phyloP scores from a whole-genome alignment of 2,888 invertebrate species.

The Subacronicta megacephala region DNA sequence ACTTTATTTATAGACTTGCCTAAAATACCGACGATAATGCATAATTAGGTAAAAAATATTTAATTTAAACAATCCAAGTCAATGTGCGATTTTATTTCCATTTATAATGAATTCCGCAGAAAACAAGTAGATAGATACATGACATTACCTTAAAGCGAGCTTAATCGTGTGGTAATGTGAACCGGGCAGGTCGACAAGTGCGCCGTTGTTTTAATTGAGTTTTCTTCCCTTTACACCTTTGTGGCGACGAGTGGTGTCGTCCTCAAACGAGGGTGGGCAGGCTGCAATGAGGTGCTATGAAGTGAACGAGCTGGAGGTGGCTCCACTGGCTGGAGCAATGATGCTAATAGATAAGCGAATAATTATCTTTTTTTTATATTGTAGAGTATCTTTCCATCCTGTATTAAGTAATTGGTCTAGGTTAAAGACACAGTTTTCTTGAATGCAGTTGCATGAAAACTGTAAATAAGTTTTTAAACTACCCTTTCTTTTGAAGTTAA shows the following conservation, averaged over 20 bases:
- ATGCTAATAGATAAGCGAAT: neutral
- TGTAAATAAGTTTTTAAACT: too few species aligned
- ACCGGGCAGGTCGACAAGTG: constrained; percentile 66
- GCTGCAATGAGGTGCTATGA: constrained; percentile 33
- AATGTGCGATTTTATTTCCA: constrained; percentile 10
- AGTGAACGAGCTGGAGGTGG: constrained; percentile 52
- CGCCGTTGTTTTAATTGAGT: constrained; percentile 82
- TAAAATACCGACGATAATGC: too few species aligned
- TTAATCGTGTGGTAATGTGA: constrained; percentile 77
- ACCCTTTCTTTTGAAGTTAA: too few species aligned
- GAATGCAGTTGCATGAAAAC: too few species aligned
- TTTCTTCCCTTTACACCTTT: constrained; percentile 79
- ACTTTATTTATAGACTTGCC: too few species aligned
- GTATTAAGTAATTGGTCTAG: too few species aligned
- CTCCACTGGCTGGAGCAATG: constrained; percentile 18
- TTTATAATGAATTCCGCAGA: constrained; percentile 31
- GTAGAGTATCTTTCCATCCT: neutral
- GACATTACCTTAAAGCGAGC: constrained; percentile 57
- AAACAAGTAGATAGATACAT: constrained; percentile 30
- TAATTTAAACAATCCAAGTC: too few species aligned
- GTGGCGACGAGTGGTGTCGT: constrained; percentile 69
- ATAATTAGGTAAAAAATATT: too few species aligned
- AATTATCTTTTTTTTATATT: neutral
- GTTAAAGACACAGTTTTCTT: too few species aligned
- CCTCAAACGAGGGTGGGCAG: constrained; percentile 61